Conservation (phyloP, 2,113 vertebrate species). For the Cromileptes altivelis region DNA sequence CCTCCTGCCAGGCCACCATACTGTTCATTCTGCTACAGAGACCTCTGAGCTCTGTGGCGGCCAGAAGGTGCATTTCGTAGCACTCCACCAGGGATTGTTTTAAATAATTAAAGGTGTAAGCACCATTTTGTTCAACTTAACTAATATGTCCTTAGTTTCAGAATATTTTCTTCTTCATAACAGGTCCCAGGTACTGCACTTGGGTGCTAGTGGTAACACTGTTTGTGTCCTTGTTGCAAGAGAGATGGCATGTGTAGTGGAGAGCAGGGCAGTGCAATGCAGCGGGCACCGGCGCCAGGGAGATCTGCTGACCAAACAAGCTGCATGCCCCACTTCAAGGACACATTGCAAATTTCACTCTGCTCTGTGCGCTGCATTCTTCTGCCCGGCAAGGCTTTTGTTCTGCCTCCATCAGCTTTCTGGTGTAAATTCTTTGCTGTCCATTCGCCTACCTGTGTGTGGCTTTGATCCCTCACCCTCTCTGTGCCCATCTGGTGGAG, state of each 20-base stretch:
- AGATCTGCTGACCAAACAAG: conserved; percentile 70
- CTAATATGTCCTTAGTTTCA: not conserved
- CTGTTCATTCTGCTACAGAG: conserved; percentile 41
- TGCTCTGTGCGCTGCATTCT: conserved; percentile 7
- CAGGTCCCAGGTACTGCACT: not conserved
- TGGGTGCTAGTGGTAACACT: conserved; percentile 14
- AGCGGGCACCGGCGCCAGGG: conserved; percentile 32
- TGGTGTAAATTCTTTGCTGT: conserved; percentile 31
- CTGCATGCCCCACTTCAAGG: conserved; percentile 65
- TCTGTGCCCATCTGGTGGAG: conserved; percentile 37
- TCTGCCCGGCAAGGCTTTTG: conserved; percentile 30
- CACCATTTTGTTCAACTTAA: not conserved
- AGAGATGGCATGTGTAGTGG: conserved; percentile 13
- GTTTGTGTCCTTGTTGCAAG: conserved; percentile 36
- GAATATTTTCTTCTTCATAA: not conserved
- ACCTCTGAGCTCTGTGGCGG: conserved; percentile 10
- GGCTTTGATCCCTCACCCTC: conserved; percentile 28
- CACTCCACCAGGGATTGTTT: not conserved
- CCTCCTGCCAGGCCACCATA: conserved; percentile 57
- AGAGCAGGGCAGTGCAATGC: conserved; percentile 11
- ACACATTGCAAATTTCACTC: conserved; percentile 43
- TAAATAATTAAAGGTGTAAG: not conserved
- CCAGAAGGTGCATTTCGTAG: not conserved
- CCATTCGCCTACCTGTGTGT: conserved; percentile 32
- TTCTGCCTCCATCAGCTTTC: conserved; percentile 38